A percentile compares a stretch with the other conserved stretches of the same genome.
Evolutionary conservation across 2,113 vertebrate genomes (phyloP).

Genomic region (Eudyptes chrysolophus): DNA sequence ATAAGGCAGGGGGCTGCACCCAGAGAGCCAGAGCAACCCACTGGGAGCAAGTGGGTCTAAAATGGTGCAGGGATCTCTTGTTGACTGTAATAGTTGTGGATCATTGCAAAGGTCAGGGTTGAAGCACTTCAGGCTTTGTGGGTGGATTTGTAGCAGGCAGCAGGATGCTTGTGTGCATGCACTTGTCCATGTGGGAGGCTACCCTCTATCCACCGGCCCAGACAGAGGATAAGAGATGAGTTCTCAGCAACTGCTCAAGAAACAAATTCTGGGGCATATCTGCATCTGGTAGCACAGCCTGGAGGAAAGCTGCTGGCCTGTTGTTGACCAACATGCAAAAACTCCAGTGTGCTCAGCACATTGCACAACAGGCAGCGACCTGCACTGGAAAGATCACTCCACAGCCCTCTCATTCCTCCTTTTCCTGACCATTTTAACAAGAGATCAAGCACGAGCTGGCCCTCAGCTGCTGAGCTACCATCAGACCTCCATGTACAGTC

Average conservation of each 20-base stretch:
- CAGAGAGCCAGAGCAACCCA: background rate
- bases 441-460: background rate
- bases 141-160: background rate
- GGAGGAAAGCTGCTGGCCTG: background rate
- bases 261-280: background rate
- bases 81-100: background rate
- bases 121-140: background rate
- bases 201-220: background rate
- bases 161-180: background rate
- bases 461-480: background rate
- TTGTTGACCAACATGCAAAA: background rate
- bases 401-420: background rate
- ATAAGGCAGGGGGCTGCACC: background rate
- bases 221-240: background rate
- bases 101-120: background rate
- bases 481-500: fast-evolving
- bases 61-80: background rate
- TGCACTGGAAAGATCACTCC: background rate
- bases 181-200: background rate
- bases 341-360: background rate
- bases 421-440: background rate
- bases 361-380: background rate
- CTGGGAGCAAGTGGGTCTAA: background rate
- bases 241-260: background rate
- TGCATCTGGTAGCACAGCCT: background rate